Evolutionary conservation across 64 coral and sea anemone genomes (phyloP).

Genomic region (Porites lutea): DNA sequence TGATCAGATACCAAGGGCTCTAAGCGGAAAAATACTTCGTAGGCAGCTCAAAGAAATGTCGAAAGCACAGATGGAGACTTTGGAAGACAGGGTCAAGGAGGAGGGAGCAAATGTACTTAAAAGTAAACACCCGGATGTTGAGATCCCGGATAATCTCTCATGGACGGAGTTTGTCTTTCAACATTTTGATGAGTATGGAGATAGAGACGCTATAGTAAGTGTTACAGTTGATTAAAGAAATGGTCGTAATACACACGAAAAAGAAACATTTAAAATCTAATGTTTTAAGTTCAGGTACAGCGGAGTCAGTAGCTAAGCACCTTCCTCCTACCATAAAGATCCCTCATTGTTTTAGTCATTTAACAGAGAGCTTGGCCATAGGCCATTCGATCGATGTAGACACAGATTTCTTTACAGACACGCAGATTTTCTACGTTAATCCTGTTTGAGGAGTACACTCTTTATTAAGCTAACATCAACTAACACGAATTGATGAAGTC

Average conservation of each 20-base stretch:
- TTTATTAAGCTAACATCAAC: too few relatives aligned
- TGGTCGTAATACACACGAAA: neutral
- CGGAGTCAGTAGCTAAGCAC: too few relatives aligned
- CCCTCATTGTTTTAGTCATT: too few relatives aligned
- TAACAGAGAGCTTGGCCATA: too few relatives aligned
- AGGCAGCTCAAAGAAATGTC: slow-evolving; percentile 35
- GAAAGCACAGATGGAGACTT: neutral
- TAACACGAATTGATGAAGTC: too few relatives aligned
- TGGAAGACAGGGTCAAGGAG: neutral
- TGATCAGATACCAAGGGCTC: slow-evolving; percentile 49
- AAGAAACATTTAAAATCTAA: too few relatives aligned
- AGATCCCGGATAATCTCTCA: slow-evolving; percentile 55
- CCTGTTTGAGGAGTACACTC: too few relatives aligned
- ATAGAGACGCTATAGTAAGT: slow-evolving; percentile 66
- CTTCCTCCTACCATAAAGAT: too few relatives aligned
- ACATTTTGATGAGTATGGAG: slow-evolving; percentile 51
- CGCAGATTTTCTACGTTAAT: too few relatives aligned
- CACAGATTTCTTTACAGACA: too few relatives aligned
- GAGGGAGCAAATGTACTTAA: slow-evolving; percentile 24
- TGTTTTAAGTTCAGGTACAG: too few relatives aligned
- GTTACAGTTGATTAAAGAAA: neutral
- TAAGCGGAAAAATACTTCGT: slow-evolving; percentile 64
- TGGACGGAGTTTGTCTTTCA: slow-evolving; percentile 65
- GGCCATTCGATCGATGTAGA: too few relatives aligned
- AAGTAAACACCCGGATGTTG: slow-evolving; percentile 57